phyloP scores from a whole-genome alignment of 2,888 invertebrate genomes.

The Synanthedon tipuliformis region DNA sequence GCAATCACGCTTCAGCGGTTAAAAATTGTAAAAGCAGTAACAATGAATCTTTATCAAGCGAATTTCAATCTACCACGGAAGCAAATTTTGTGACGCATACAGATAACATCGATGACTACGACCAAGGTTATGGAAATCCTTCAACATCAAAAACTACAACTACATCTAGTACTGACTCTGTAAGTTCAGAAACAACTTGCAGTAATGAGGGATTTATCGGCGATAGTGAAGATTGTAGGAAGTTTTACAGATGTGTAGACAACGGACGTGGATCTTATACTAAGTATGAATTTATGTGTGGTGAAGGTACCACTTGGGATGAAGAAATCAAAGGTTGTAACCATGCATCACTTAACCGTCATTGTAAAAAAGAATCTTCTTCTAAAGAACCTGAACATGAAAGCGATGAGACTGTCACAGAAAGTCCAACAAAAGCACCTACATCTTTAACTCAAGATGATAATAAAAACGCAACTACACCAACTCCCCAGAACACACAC shows the following conservation, averaged over 20 bases:
- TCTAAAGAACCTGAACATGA: slow-evolving; percentile 1
- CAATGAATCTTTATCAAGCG: neutral
- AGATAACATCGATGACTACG: neutral
- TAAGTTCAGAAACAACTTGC: slow-evolving; percentile 3
- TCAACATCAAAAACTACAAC: slow-evolving; percentile 1
- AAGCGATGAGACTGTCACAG: neutral
- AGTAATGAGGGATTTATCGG: slow-evolving; percentile 45
- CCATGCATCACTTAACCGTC: slow-evolving; percentile 66
- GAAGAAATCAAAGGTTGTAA: slow-evolving; percentile 75
- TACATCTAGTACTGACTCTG: neutral
- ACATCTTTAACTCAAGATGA: slow-evolving; percentile 10
- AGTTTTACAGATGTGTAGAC: slow-evolving; percentile 69
- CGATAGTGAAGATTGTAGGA: slow-evolving; percentile 63
- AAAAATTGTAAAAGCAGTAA: neutral
- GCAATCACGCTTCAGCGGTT: slow-evolving; percentile 56
- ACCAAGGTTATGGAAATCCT: neutral
- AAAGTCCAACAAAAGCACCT: neutral
- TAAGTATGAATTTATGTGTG: slow-evolving; percentile 65
- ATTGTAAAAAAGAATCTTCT: slow-evolving; percentile 38
- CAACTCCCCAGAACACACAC: slow-evolving; percentile 43
- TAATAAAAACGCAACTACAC: slow-evolving; percentile 3
- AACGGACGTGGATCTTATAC: slow-evolving; percentile 45
- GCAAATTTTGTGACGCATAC: neutral
- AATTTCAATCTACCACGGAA: slow-evolving; percentile 2
- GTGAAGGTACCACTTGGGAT: slow-evolving; percentile 78